Evolutionary conservation across 2,888 invertebrate species (phyloP).

Genomic region (Tipula helvola): DNA sequence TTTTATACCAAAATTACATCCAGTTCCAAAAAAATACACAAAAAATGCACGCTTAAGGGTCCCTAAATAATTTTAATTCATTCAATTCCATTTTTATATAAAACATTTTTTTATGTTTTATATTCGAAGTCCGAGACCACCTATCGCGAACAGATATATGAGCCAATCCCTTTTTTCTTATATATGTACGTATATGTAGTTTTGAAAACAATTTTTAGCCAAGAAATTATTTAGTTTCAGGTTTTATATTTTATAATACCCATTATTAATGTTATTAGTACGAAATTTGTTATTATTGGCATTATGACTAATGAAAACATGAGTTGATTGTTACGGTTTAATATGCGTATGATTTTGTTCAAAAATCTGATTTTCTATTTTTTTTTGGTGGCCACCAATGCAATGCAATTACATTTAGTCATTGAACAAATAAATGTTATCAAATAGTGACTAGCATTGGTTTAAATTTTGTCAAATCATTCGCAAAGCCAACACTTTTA

Average conservation of each 20-base stretch:
- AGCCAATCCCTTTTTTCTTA: neutral
- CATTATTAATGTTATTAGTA: neutral
- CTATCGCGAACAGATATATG: neutral
- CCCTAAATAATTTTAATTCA: neutral
- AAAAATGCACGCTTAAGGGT: neutral
- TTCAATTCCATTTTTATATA: neutral
- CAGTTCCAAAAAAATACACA: neutral
- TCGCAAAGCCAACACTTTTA: too few relatives aligned
- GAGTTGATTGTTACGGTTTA: neutral
- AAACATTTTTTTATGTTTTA: neutral
- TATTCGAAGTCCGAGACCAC: neutral
- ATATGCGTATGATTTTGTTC: neutral
- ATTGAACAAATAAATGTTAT: neutral
- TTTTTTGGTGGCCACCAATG: neutral
- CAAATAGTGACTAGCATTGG: too few relatives aligned
- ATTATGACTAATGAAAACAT: neutral
- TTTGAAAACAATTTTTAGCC: neutral
- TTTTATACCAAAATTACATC: neutral
- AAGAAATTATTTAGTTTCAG: neutral
- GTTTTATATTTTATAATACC: neutral
- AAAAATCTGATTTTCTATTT: neutral
- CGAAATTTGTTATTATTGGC: neutral
- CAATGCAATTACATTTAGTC: neutral
- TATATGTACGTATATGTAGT: neutral
- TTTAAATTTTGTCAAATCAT: too few relatives aligned